Percentiles rank a stretch among this genome's conserved stretches.
These are phyloP conservation scores for Rhagophthalmus giganteus DNA, from an alignment of 2,888 invertebrate genomes.

Conservation along the genomic window DNA sequence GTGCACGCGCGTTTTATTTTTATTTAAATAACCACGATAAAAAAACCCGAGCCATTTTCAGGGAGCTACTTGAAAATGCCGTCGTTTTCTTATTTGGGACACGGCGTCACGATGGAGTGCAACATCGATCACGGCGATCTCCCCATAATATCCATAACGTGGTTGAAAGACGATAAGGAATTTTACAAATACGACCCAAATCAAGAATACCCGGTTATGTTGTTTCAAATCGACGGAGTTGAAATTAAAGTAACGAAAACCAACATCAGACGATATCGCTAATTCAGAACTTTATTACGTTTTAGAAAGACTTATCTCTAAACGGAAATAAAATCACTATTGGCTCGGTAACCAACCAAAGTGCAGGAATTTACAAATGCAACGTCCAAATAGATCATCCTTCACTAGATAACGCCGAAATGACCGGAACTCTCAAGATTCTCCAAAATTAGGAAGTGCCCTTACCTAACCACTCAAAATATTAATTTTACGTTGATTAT, in stretches of 20 bases:
- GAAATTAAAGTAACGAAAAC: conserved; percentile 12
- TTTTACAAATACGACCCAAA: conserved; percentile 21
- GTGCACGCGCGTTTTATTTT: background rate
- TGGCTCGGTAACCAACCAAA: conserved; percentile 6
- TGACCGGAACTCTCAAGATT: conserved; percentile 16
- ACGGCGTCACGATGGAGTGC: conserved; percentile 15
- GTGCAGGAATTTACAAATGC: conserved; percentile 12
- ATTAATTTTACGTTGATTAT: too few relatives aligned
- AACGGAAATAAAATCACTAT: conserved; percentile 17
- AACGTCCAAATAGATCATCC: conserved; percentile 15
- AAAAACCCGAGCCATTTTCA: too few relatives aligned
- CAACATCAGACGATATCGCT: too few relatives aligned
- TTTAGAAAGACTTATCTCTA: conserved; percentile 15
- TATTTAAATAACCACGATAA: background rate
- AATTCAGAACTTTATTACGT: background rate
- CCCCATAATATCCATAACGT: conserved; percentile 13
- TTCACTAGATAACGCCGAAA: conserved; percentile 10
- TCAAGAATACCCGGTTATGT: conserved; percentile 7
- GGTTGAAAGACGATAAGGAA: conserved; percentile 14
- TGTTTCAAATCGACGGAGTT: conserved; percentile 4
- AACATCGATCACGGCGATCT: conserved; percentile 16
- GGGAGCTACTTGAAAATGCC: conserved; percentile 17
- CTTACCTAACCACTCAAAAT: too few relatives aligned
- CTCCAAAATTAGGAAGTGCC: conserved; percentile 10
- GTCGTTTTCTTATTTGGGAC: conserved; percentile 11